Evolutionary conservation across 2,797 vertebrate genomes (phyloP).

Genomic region (Anniella stebbinsi): DNA sequence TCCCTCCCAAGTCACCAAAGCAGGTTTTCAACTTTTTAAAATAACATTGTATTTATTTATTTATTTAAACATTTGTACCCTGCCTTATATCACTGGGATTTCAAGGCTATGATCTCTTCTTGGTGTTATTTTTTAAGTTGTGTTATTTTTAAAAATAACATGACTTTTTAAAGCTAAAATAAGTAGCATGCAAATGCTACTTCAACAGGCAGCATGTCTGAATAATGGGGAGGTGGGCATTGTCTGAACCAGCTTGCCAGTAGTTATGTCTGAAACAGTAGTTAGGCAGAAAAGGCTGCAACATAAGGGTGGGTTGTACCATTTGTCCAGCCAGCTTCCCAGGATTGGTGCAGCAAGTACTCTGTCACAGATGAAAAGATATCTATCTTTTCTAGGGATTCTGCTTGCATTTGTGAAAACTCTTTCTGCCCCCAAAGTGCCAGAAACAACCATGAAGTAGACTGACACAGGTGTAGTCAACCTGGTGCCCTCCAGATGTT

Average conservation of each 20-base stretch:
- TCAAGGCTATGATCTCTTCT: too few species aligned
- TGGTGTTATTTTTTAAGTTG: too few species aligned
- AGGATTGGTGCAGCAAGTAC: not conserved
- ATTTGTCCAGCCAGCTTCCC: not conserved
- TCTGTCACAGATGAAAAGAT: not conserved
- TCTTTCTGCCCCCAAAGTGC: not conserved
- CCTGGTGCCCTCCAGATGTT: too few species aligned
- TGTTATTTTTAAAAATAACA: too few species aligned
- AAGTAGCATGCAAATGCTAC: not conserved
- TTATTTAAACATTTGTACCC: too few species aligned
- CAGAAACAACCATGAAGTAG: not conserved
- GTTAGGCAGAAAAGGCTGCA: not conserved
- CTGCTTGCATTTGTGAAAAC: not conserved
- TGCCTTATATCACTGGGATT: too few species aligned
- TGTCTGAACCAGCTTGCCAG: not conserved
- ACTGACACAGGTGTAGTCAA: too few species aligned
- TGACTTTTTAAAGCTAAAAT: not conserved
- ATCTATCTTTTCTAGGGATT: not conserved
- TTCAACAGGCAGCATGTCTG: not conserved
- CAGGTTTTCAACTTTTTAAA: slow-evolving; percentile 7
- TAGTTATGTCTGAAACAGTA: not conserved
- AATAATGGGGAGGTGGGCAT: too few species aligned
- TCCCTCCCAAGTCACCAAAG: too few species aligned
- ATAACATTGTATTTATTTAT: too few species aligned
- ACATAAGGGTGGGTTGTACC: too few species aligned